phyloP scores from a whole-genome alignment of 1,140 invertebrate genomes.

The Drosophila ironensis region DNA sequence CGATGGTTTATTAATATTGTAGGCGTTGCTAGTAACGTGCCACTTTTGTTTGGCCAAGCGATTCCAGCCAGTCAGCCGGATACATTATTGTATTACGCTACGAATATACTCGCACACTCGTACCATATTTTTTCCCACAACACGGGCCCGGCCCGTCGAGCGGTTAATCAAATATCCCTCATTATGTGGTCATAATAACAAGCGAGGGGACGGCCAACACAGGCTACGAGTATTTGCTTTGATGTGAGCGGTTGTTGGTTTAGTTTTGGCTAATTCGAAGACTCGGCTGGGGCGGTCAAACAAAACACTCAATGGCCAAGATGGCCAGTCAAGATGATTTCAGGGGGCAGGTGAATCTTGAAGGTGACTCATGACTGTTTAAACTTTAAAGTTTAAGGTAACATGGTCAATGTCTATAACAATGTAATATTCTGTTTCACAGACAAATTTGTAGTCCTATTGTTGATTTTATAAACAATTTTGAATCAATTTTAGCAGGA shows the following conservation, averaged over 20 bases:
- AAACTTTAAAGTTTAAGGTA: too few relatives aligned
- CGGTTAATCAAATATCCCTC: constrained; percentile 60
- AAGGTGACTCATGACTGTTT: too few relatives aligned
- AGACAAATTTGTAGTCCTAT: too few relatives aligned
- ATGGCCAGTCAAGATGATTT: not conserved
- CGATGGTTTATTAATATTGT: constrained; percentile 77
- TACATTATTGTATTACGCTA: constrained; percentile 41
- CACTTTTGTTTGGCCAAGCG: constrained; percentile 42
- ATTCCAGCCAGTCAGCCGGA: constrained; percentile 49
- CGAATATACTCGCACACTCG: too few relatives aligned
- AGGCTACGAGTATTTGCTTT: not conserved
- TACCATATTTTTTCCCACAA: too few relatives aligned
- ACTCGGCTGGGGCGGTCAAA: not conserved
- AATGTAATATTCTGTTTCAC: too few relatives aligned
- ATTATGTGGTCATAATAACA: constrained; percentile 40
- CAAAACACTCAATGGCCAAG: not conserved
- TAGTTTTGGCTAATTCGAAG: constrained; percentile 15
- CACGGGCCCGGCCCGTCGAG: constrained; percentile 15
- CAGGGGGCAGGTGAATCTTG: too few relatives aligned
- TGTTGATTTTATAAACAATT: too few relatives aligned
- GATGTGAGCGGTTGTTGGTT: not conserved
- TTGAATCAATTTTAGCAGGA: too few relatives aligned
- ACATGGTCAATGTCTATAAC: too few relatives aligned
- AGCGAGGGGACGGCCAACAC: not conserved
- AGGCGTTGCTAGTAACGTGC: constrained; percentile 64